Percentiles rank a stretch among this genome's conserved stretches.
Evolutionary conservation across 1,140 invertebrate species (phyloP).

Genomic region (Pseudomyrmex pallidus): DNA sequence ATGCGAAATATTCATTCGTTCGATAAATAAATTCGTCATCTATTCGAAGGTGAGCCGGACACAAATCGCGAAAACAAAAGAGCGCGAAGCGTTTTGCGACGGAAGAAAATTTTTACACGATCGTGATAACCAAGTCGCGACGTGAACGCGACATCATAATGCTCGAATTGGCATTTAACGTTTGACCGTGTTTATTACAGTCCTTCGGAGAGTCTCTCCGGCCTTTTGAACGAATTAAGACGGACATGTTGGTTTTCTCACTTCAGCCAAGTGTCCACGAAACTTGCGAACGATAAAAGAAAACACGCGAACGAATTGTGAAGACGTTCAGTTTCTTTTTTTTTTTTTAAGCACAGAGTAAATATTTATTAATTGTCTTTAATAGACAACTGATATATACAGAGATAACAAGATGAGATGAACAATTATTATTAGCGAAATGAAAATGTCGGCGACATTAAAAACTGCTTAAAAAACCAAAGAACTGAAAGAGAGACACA

Average conservation of each 20-base stretch:
- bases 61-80: background rate
- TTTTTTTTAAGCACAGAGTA: too few relatives aligned
- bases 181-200: background rate
- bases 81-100: background rate
- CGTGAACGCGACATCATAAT: background rate
- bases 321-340: too few relatives aligned
- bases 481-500: too few relatives aligned
- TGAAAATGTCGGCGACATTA: too few relatives aligned
- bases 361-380: too few relatives aligned
- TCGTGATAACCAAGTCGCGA: slow-evolving; percentile 7
- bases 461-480: too few relatives aligned
- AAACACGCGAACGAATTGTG: background rate
- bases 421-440: too few relatives aligned
- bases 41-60: background rate
- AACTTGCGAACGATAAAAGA: background rate
- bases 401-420: too few relatives aligned
- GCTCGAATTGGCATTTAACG: slow-evolving; percentile 29
- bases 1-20: background rate
- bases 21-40: background rate
- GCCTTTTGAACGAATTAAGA: background rate
- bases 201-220: background rate
- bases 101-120: slow-evolving; percentile 29
- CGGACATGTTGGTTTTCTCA: slow-evolving; percentile 7
- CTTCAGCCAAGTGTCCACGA: background rate
- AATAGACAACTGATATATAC: too few relatives aligned